Base-by-base conservation (phyloP, 2,113 vertebrate species). In the Dasypus novemcinctus region DNA sequence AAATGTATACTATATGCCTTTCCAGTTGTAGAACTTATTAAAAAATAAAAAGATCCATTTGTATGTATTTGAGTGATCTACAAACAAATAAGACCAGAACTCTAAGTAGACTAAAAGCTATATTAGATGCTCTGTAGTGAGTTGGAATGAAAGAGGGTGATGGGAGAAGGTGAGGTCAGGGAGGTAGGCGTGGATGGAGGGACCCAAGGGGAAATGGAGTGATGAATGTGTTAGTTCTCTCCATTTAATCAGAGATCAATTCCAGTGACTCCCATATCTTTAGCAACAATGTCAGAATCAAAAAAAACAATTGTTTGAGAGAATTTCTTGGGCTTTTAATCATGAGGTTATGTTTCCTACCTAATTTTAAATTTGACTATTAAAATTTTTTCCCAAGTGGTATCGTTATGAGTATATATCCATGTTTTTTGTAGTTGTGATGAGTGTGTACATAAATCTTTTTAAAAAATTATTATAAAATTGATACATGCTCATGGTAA, bases 1-100 rank as follows among this genome's bases (percentile, higher is more conserved):
- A 68, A 85, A 41, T n/a, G n/a, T n/a, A n/a, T n/a, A 41, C 29
- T 33, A 14, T n/a, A 15, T 15, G 57, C 71, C 21, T 76, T 78
- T 93, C 38, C 15, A 83, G 10, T 88, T 80, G 63, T 61, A 23
- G n/a, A 63, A 52, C 59, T 78, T 96, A 17, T 61, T 7, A 46
- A 84, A 79, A 68, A 41, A 82, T 63, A 43, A 23, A 63, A 79
- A 59, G 36, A 38, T 31, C 21, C 31, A 18, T 3, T 69, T 80
- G 31, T 15, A 12, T 93, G 11, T 90, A 8, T 72, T 61, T 72
- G 63, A 87, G 13, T 72, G 43, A 17, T 36, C 18, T 29, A 36
- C 33, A 57, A 81, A 68, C 21, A 64, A 69, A 1, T 79, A 68
- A 52, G 9, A 82, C 7, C 18, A 33, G 49, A 8, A 21, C 36